Evolutionary conservation across 1,140 invertebrate species (phyloP).

Genomic region (Cryptotermes secundus): DNA sequence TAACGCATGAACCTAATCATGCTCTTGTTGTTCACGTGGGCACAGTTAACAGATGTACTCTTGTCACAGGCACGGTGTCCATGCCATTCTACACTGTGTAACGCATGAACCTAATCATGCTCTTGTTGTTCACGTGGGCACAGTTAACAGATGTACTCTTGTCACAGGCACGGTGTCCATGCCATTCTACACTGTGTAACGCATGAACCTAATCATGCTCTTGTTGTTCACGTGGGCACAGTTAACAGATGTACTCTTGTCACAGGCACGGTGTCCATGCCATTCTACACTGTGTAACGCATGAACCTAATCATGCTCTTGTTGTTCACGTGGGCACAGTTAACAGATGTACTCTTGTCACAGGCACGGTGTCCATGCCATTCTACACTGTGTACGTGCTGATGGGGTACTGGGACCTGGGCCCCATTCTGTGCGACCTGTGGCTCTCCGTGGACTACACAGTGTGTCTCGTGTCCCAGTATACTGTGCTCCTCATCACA

Average conservation of each 20-base stretch:
- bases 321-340: neutral
- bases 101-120: neutral
- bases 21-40: too few species aligned
- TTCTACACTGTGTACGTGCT: constrained; percentile 96
- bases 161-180: constrained; percentile 79
- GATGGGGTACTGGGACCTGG: constrained; percentile 95
- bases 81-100: too few species aligned
- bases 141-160: neutral
- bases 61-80: constrained; percentile 74
- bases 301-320: too few species aligned
- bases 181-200: too few species aligned
- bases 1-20: too few species aligned
- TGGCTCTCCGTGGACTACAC: constrained; percentile 99
- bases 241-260: neutral
- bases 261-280: constrained; percentile 84
- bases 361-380: constrained; percentile 91
- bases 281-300: too few species aligned
- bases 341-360: constrained; percentile 36
- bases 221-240: neutral
- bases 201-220: neutral
- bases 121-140: too few species aligned
- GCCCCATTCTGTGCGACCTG: constrained; percentile 93
- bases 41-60: neutral
- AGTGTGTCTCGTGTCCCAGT: constrained; percentile 97
- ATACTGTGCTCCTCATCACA: constrained; percentile 97